Conservation (phyloP, 2,113 vertebrate species). For the Callorhinus ursinus region DNA sequence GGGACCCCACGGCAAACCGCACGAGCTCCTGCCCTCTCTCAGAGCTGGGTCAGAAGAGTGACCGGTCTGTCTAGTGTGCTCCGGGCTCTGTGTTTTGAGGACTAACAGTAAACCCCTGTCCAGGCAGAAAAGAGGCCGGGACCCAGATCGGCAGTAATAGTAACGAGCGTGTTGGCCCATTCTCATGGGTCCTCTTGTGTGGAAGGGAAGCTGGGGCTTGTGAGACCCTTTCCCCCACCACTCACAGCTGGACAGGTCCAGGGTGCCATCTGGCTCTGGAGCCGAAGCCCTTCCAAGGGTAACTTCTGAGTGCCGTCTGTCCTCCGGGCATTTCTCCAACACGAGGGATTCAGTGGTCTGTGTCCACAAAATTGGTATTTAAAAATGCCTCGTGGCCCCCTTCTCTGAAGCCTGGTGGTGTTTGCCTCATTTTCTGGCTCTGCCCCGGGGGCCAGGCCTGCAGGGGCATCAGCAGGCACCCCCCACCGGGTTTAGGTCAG, state of each 20-base stretch:
- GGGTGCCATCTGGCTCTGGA: neutral
- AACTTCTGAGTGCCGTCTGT: neutral
- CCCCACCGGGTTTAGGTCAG: neutral
- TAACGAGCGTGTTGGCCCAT: rapidly evolving
- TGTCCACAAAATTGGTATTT: neutral
- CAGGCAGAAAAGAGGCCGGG: rapidly evolving
- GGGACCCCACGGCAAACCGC: neutral
- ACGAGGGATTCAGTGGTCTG: neutral
- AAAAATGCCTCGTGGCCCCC: neutral
- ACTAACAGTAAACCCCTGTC: rapidly evolving
- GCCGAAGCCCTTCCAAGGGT: neutral
- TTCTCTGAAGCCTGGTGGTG: neutral
- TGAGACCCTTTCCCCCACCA: rapidly evolving
- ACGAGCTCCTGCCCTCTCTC: rapidly evolving
- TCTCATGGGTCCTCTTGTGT: rapidly evolving
- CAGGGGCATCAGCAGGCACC: neutral
- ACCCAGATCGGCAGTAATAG: rapidly evolving
- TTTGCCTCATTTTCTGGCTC: neutral
- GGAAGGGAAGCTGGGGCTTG: neutral
- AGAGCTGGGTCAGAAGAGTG: rapidly evolving
- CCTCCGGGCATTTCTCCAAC: neutral
- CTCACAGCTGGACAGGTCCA: rapidly evolving
- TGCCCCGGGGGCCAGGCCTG: neutral
- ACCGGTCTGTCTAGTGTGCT: rapidly evolving
- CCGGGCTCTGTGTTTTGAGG: neutral